phyloP scores from a whole-genome alignment of 2,113 vertebrate species.

The Butastur rufipennis region DNA sequence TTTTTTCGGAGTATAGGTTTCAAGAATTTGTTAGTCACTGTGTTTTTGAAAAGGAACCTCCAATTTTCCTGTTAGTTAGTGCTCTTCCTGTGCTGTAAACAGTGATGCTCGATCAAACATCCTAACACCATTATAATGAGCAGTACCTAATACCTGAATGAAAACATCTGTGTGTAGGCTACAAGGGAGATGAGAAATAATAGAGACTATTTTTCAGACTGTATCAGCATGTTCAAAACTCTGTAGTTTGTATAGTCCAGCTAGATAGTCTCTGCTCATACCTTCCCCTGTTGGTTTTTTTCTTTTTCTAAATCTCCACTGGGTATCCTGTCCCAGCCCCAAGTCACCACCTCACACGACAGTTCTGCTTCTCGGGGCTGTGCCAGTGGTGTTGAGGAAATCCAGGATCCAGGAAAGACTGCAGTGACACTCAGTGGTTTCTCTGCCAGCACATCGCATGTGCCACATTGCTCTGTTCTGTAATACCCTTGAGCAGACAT shows the following conservation, averaged over 20 bases:
- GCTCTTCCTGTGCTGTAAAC: not conserved
- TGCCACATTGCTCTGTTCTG: not conserved
- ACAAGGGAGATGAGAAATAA: not conserved
- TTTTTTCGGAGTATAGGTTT: not conserved
- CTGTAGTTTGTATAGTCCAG: not conserved
- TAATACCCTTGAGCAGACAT: not conserved
- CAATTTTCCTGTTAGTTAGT: not conserved
- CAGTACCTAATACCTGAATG: not conserved
- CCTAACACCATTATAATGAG: not conserved
- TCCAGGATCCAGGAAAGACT: not conserved
- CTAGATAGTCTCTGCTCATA: not conserved
- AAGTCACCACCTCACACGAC: rapidly evolving
- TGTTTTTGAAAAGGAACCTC: not conserved
- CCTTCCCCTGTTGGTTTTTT: not conserved
- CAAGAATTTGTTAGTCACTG: not conserved
- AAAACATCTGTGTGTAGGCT: not conserved
- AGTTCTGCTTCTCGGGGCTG: not conserved
- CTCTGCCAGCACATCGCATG: not conserved
- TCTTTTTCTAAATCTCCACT: not conserved
- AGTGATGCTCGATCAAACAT: not conserved
- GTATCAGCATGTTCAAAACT: not conserved
- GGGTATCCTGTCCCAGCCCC: not conserved
- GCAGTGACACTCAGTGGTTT: not conserved
- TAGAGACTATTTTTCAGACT: not conserved
- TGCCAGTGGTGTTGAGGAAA: not conserved